Percentiles rank a stretch among this genome's conserved stretches.
phyloP scores from a whole-genome alignment of 53 echinoderm and acorn worm genomes.

The Stichopus horrens region DNA sequence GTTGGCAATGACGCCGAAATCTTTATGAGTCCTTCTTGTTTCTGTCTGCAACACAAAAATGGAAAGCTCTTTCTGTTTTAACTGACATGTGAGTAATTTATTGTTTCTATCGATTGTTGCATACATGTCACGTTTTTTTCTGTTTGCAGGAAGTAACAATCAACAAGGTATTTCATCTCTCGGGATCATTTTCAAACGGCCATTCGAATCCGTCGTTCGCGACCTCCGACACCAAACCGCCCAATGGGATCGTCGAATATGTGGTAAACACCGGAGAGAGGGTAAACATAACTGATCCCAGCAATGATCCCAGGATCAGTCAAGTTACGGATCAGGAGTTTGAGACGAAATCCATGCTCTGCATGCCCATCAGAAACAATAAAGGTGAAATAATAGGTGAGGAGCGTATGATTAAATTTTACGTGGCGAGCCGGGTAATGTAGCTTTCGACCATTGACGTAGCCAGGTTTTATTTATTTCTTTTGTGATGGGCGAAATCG shows the following conservation, averaged over 20 bases:
- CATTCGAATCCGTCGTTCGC: conserved; percentile 77
- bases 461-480: too few species aligned
- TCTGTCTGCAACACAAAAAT: too few species aligned
- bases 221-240: conserved; percentile 81
- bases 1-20: too few species aligned
- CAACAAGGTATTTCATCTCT: conserved; percentile 93
- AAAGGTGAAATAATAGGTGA: conserved; percentile 94
- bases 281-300: conserved; percentile 83
- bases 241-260: conserved; percentile 93
- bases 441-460: too few species aligned
- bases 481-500: too few species aligned
- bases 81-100: too few species aligned
- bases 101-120: too few species aligned
- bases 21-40: too few species aligned
- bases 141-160: conserved; percentile 82
- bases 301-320: conserved; percentile 84
- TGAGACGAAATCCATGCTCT: conserved; percentile 91
- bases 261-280: conserved; percentile 92
- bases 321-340: conserved; percentile 81
- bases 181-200: conserved; percentile 82
- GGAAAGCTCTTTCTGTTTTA: too few species aligned
- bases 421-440: too few species aligned
- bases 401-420: neutral
- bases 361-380: conserved; percentile 97
- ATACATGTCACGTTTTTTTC: neutral